A percentile compares a stretch with the other conserved stretches of the same genome.
phyloP scores from a whole-genome alignment of 2,113 vertebrate genomes.

The Raja brachyura region DNA sequence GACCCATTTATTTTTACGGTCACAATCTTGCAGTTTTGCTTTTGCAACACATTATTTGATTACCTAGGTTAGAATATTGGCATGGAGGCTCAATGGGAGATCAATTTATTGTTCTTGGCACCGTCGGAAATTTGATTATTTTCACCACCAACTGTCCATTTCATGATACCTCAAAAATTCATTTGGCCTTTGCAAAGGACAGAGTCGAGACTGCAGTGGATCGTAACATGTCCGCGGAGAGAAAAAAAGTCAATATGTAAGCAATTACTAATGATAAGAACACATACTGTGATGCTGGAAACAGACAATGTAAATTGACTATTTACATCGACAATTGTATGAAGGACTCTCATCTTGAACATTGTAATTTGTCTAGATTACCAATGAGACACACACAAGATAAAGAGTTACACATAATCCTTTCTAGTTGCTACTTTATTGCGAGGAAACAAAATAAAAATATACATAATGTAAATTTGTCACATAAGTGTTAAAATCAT shows the following conservation, averaged over 20 bases:
- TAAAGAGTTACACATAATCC: neutral
- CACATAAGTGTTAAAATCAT: neutral
- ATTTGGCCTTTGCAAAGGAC: neutral
- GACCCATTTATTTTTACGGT: neutral
- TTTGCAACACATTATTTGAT: neutral
- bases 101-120: neutral
- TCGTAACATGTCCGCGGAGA: neutral
- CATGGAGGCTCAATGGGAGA: neutral
- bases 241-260: neutral
- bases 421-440: neutral
- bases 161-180: neutral
- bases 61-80: neutral
- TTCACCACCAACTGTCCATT: neutral
- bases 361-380: neutral
- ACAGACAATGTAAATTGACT: constrained; percentile 3
- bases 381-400: neutral
- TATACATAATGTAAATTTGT: neutral
- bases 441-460: neutral
- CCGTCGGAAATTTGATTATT: neutral
- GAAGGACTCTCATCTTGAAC: neutral
- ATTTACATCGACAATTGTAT: neutral
- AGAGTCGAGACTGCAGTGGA: neutral
- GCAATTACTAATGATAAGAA: neutral
- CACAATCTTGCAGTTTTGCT: neutral
- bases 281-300: neutral